Conservation (phyloP, 2,888 invertebrate genomes). For the Auanema freiburgensis region DNA sequence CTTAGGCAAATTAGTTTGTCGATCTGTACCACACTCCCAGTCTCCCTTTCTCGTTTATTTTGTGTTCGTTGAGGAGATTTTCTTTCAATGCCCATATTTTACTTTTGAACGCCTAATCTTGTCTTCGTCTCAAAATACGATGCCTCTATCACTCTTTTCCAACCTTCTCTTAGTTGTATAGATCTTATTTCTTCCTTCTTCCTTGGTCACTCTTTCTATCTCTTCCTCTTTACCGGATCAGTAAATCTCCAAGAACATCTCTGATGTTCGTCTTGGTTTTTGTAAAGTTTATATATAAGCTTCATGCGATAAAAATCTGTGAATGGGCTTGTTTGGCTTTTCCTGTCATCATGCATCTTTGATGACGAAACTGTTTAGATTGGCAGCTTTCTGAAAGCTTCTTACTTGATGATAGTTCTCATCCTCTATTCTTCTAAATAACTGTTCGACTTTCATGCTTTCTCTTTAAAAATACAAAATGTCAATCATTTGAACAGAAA, state of each 20-base stretch:
- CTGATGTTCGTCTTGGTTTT: too few relatives aligned
- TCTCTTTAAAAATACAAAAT: not conserved
- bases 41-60: conserved; percentile 10
- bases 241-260: too few relatives aligned
- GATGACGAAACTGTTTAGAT: too few relatives aligned
- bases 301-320: not conserved
- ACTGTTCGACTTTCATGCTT: conserved; percentile 2
- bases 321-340: not conserved
- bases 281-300: too few relatives aligned
- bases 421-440: too few relatives aligned
- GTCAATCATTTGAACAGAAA: too few relatives aligned
- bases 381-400: too few relatives aligned
- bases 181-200: not conserved
- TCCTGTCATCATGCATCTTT: not conserved
- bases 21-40: not conserved
- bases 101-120: not conserved
- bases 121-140: not conserved
- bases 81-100: not conserved
- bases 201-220: conserved; percentile 3
- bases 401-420: too few relatives aligned
- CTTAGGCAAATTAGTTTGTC: too few relatives aligned
- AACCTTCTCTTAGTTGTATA: not conserved
- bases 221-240: not conserved
- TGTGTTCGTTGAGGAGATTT: not conserved
- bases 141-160: conserved; percentile 1